Percentiles rank a stretch among this genome's conserved stretches.
phyloP scores from a whole-genome alignment of 1,140 invertebrate species.

The Catajapyx aquilonaris region DNA sequence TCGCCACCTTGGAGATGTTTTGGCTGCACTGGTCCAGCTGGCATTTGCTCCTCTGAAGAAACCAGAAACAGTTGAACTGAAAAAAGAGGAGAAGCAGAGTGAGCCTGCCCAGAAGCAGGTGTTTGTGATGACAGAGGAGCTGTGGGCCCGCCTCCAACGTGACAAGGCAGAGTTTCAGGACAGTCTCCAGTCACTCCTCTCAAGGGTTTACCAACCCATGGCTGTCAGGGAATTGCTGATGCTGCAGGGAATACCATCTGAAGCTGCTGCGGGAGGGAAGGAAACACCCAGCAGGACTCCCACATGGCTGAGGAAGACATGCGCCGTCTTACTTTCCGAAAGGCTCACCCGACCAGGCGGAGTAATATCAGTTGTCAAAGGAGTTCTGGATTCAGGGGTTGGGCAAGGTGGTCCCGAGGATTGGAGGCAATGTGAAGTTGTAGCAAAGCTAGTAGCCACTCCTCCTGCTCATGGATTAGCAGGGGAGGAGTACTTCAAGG shows the following conservation, averaged over 20 bases:
- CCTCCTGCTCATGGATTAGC: slow-evolving; percentile 21
- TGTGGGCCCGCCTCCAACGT: slow-evolving; percentile 25
- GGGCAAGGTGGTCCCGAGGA: slow-evolving; percentile 27
- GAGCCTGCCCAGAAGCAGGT: slow-evolving; percentile 10
- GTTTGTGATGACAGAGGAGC: slow-evolving; percentile 27
- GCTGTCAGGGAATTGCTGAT: slow-evolving; percentile 46
- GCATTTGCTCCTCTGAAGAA: slow-evolving; percentile 37
- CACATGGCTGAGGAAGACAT: slow-evolving; percentile 35
- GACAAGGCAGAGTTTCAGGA: slow-evolving; percentile 29
- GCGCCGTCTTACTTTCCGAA: slow-evolving; percentile 32
- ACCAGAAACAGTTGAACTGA: slow-evolving; percentile 16
- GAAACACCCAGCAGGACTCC: slow-evolving; percentile 20
- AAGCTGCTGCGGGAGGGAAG: neutral
- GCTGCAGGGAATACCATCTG: slow-evolving; percentile 27
- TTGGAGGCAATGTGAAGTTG: slow-evolving; percentile 31
- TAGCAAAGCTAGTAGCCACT: slow-evolving; percentile 35
- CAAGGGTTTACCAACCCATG: slow-evolving; percentile 30
- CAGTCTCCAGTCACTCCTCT: slow-evolving; percentile 28
- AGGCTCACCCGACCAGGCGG: slow-evolving; percentile 33
- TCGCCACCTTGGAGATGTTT: slow-evolving; percentile 24
- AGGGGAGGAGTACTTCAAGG: neutral
- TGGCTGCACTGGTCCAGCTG: slow-evolving; percentile 45
- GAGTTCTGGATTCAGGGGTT: slow-evolving; percentile 33
- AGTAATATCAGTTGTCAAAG: slow-evolving; percentile 30
- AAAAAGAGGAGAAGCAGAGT: neutral